Conservation (phyloP, 1,140 invertebrate species). For the Coptotermes formosanus region DNA sequence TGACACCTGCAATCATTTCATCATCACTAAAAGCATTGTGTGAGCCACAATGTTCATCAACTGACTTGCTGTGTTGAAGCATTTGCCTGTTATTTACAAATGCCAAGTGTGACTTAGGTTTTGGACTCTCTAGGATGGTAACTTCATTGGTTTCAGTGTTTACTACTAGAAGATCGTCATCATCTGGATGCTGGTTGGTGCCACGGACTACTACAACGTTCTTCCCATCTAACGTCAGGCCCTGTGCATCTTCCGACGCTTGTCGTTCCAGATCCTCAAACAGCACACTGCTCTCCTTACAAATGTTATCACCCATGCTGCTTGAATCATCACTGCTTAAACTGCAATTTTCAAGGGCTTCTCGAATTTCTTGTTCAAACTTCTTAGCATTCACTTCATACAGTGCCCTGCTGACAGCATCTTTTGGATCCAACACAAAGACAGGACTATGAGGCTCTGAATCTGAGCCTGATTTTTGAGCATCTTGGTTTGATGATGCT, state of each 20-base stretch:
- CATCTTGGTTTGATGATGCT: slow-evolving; percentile 44
- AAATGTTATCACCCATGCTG: slow-evolving; percentile 15
- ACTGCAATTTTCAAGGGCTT: slow-evolving; percentile 35
- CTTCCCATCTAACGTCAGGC: background rate
- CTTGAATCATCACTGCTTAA: slow-evolving; percentile 26
- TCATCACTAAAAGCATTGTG: slow-evolving; percentile 35
- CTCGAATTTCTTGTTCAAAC: slow-evolving; percentile 40
- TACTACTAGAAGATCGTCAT: slow-evolving; percentile 56
- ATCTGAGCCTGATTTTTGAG: slow-evolving; percentile 40
- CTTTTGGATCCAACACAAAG: slow-evolving; percentile 30
- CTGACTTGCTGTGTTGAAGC: no score
- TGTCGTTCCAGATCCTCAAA: slow-evolving; percentile 38
- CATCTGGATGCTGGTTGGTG: slow-evolving; percentile 30
- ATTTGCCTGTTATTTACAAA: slow-evolving; percentile 35
- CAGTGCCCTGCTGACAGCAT: background rate
- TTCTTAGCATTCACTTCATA: slow-evolving; percentile 30
- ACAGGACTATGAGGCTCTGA: slow-evolving; percentile 37
- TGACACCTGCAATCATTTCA: slow-evolving; percentile 43
- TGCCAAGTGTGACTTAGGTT: slow-evolving; percentile 38
- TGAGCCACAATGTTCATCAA: background rate
- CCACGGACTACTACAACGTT: slow-evolving; percentile 11
- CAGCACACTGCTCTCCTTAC: slow-evolving; percentile 31
- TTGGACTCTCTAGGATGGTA: slow-evolving; percentile 49
- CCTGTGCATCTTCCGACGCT: background rate
- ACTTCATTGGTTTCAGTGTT: slow-evolving; percentile 56